Base-by-base conservation (phyloP, 1,140 invertebrate species). In the Sarcophaga peregrina region DNA sequence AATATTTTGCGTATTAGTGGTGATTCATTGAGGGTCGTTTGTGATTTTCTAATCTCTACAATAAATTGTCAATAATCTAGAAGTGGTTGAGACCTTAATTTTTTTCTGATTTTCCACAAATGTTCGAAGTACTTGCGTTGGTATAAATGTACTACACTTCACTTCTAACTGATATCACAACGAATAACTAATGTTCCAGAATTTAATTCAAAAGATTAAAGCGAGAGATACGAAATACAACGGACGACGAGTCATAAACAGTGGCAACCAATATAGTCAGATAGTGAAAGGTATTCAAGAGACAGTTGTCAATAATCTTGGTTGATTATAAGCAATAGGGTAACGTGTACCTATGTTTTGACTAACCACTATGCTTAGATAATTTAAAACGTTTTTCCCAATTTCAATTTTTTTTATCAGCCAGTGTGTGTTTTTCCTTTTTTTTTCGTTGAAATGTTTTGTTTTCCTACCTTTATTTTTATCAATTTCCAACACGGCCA, bases 31-130 rank as follows among this genome's bases (percentile, higher is more conserved):
- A 13, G n/a, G n/a, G 25, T n/a, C 13, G 54, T n/a, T 58, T 58
- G 25, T 37, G 6, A 58, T 58, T 13, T n/a, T 58, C 54, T 58
- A 58, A 58, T 58, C 54, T 58, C 10, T 58, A 58, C 54, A 58
- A 58, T 58, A 58, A 58, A 58, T 58, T 58, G 54, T 58, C n/a
- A 1, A n/a, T 58, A 58, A 58, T 58, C 54, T 58, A n/a, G n/a
- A 13, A 58, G 54, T 13, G n/a, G 54, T 58, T 58, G 13, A 58
- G 54, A 58, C 54, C 54, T 13, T 7, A 58, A 37, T 37, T 37
- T 58, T 58, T 58, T 58, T 58, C 54, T 58, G 54, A 58, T 58
- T 58, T 58, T 58, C 54, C 54, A 58, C n/a, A 58, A 58, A n/a
- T n/a, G 15, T 58, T n/a, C 54, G n/a, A 58, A n/a, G n/a, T n/a